Evolutionary conservation across 2,888 invertebrate species (phyloP), one percentile per base, ranked within the genome.

Genomic region (Andrena bucephala): DNA sequence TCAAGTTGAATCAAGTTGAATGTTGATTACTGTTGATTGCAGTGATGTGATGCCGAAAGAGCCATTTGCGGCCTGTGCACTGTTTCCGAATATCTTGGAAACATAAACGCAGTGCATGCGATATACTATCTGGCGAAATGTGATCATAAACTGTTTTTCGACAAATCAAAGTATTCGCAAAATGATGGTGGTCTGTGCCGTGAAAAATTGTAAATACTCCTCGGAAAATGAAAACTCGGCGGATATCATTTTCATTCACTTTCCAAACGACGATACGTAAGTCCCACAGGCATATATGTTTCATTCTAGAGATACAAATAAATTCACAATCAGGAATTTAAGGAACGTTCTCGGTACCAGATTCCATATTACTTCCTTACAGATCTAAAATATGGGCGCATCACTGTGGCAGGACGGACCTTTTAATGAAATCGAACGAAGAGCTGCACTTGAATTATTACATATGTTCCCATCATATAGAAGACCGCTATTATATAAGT

Each of bases 391-490:
- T 85, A 68, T 90, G 90, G 90, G 90, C 90, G 0, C 84, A 90
- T 33, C 87, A 88, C 63, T 91, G 89, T n/a, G 87, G 84, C 27
- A 84, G 91, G 63, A 73, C 73, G 7, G 91, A 91, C 31, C 85
- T 91, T n/a, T n/a, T 87, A 29, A 63, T 70, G 24, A 91, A 91
- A 69, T 83, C 90, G 1, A 89, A 83, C 31, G 79, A 85, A 54
- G 88, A 91, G 66, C 75, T 91, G 20, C 90, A 91, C 76, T 71
- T 68, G 2, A 90, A 90, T 85, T 89, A 89, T 68, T 90, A 88
- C 48, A 77, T 91, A 75, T 91, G 91, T 54, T 89, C 90, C 1
- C 77, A 89, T 77, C 90, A 91, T n/a, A 87, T 90, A 63, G 90
- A 90, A 67, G 90, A 91, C 72, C 86, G 66, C 20, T 89, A 81